Evolutionary conservation across 2,797 vertebrate species (phyloP), one percentile per base, ranked within the genome.

Genomic region (Propithecus perrieri): DNA sequence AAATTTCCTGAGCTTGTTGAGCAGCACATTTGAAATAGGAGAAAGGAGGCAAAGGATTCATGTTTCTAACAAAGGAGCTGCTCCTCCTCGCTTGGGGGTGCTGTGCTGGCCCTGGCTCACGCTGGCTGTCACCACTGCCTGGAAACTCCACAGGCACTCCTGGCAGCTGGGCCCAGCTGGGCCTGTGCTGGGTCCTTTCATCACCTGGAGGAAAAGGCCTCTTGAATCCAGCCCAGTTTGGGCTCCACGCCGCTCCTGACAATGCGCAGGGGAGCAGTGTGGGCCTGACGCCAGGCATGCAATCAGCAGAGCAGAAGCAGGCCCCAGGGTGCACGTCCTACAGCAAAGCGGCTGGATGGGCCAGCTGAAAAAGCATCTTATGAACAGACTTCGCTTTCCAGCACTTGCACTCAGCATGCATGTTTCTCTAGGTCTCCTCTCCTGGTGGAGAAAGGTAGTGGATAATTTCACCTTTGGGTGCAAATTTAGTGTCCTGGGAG

Each of bases 41-140:
- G 61, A 65, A 26, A 24, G 43, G 11, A 48, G 50, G 10, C 0
- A 0, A 22, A 50, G 26, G 0, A 22, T 4, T 46, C 1, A 59
- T 1, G 11, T 6, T 6, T 80, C 53, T 41, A 48, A 28, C 11
- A 50, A 72, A 74, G 35, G 33, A 63, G 17, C 1, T 7, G 0
- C 18, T 83, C 43, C 69, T 67, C 24, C 18, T 4, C 55, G 17
- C 55, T 79, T 35, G 15, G 8, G 81, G 7, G 13, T 18, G 5
- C 24, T 28, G 22, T 10, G 22, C 89, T 7, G 22, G 7, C 26
- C 59, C 41, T 55, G 46, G 14, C 55, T 15, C 14, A 46, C 24
- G 17, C 9, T 76, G 20, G 17, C 9, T 76, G 20, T 72, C 17
- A 55, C 78, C 41, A 14, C n/a, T 72, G 12, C 7, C 41, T 43